Percentiles rank a stretch among this genome's conserved stretches.
Evolutionary conservation across 2,113 vertebrate genomes (phyloP).

Genomic region (Rattus rattus): DNA sequence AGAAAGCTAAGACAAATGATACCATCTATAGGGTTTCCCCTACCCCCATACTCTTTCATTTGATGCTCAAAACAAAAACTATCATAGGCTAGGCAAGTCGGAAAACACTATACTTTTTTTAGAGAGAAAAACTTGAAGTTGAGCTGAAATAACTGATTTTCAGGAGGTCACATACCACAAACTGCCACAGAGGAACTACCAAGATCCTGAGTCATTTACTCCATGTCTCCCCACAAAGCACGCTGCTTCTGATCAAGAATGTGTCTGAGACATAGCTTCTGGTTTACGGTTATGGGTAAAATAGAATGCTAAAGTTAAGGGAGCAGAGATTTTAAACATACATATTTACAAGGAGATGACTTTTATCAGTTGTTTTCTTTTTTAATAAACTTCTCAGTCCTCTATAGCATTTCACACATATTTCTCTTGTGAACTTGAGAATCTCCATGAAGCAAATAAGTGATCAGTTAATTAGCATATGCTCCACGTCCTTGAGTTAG

Average conservation of each 20-base stretch:
- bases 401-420: slow-evolving; percentile 3
- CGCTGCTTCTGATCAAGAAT: neutral
- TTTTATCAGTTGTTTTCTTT: neutral
- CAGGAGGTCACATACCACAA: slow-evolving; percentile 43
- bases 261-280: neutral
- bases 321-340: slow-evolving; percentile 29
- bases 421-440: neutral
- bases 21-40: neutral
- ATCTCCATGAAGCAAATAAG: neutral
- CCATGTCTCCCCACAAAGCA: neutral
- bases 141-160: slow-evolving; percentile 47
- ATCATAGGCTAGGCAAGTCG: neutral
- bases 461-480: neutral
- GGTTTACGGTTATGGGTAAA: slow-evolving; percentile 16
- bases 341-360: neutral
- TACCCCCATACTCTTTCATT: neutral
- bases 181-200: neutral
- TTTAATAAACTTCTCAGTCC: neutral
- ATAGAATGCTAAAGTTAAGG: neutral
- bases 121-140: slow-evolving; percentile 24
- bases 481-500: neutral
- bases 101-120: neutral
- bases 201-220: neutral
- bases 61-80: slow-evolving; percentile 14
- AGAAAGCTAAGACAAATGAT: slow-evolving; percentile 21